phyloP scores from a whole-genome alignment of 2,797 vertebrate genomes.

The Chelidonichthys spinosus region DNA sequence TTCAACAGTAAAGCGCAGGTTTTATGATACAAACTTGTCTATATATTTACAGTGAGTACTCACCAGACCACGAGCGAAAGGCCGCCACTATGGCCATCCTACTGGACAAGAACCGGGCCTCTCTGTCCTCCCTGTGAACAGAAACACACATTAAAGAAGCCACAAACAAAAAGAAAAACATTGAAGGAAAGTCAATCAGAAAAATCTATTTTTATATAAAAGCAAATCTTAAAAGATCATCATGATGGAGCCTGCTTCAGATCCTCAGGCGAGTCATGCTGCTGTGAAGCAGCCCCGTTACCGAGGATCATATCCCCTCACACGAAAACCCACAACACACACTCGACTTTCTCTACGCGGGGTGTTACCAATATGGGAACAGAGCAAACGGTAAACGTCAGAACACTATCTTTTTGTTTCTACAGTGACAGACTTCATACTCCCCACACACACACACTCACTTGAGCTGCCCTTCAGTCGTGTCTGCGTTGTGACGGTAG shows the following conservation, averaged over 20 bases:
- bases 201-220: conserved; percentile 40
- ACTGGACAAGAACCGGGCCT: conserved; percentile 96
- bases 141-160: conserved; percentile 23
- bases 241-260: conserved; percentile 8
- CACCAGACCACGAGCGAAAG: conserved; percentile 99
- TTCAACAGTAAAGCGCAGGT: neutral
- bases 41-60: conserved; percentile 47
- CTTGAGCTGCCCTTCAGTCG: conserved; percentile 96
- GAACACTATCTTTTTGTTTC: conserved; percentile 55
- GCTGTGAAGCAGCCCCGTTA: conserved; percentile 51
- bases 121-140: conserved; percentile 92
- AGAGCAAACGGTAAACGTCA: conserved; percentile 56
- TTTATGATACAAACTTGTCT: neutral
- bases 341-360: conserved; percentile 35
- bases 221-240: conserved; percentile 28
- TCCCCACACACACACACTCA: conserved; percentile 84
- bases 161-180: neutral
- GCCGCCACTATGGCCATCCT: conserved; percentile 98
- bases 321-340: conserved; percentile 46
- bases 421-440: conserved; percentile 25
- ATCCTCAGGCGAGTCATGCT: conserved; percentile 35
- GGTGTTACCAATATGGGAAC: conserved; percentile 50
- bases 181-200: conserved; percentile 2
- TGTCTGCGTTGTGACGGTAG: conserved; percentile 99
- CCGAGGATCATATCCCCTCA: conserved; percentile 42